A percentile compares a stretch with the other conserved stretches of the same genome.
phyloP scores from a whole-genome alignment of 2,113 vertebrate species.

The Rutilus rutilus region DNA sequence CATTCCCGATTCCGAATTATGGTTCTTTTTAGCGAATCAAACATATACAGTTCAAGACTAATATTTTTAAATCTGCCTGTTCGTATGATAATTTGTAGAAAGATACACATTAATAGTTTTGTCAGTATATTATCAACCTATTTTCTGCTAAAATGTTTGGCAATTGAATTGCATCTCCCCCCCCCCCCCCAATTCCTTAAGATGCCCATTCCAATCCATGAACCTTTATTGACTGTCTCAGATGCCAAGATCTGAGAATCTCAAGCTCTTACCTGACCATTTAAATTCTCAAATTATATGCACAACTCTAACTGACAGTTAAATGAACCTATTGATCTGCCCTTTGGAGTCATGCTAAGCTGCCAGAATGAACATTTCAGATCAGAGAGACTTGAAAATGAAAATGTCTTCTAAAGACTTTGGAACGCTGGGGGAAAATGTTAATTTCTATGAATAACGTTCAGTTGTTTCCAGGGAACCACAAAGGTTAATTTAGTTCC shows the following conservation, averaged over 20 bases:
- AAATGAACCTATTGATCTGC: neutral
- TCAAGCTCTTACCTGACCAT: neutral
- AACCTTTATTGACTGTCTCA: neutral
- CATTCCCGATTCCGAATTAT: no score
- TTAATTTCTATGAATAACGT: neutral
- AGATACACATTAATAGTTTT: neutral
- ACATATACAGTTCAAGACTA: neutral
- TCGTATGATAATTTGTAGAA: neutral
- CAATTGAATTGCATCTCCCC: no score
- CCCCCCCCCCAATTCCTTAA: no score
- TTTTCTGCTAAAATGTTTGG: no score
- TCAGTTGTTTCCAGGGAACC: neutral
- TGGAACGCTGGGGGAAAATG: neutral
- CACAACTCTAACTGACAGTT: neutral
- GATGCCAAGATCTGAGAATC: neutral
- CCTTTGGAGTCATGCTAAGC: neutral
- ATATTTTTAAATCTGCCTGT: neutral
- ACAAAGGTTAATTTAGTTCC: neutral
- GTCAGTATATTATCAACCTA: no score
- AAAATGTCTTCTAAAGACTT: neutral
- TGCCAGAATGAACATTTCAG: neutral
- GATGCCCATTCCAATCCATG: neutral
- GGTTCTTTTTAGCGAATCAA: neutral
- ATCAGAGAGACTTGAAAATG: neutral
- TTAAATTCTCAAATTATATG: neutral